A percentile compares a stretch with the other conserved stretches of the same genome.
Conservation (phyloP, 2,797 vertebrate species). For the Malacoraja senta region DNA sequence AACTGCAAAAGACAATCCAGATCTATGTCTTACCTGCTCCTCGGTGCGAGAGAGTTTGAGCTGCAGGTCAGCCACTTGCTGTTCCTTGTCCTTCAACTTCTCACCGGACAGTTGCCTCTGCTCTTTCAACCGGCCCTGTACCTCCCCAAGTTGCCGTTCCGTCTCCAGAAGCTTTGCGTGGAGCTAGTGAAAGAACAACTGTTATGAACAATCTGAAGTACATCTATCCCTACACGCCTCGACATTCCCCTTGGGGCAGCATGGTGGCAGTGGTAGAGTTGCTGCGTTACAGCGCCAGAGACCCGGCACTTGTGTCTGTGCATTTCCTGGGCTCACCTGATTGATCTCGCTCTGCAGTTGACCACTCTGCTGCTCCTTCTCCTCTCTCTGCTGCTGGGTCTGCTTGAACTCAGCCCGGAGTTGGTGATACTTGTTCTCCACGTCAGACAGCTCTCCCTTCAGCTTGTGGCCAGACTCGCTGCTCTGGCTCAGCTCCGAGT, state of each 20-base stretch:
- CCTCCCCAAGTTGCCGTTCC: slow-evolving; percentile 85
- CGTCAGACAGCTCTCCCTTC: slow-evolving; percentile 72
- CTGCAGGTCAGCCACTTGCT: slow-evolving; percentile 85
- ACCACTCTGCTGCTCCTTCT: slow-evolving; percentile 79
- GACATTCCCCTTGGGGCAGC: background rate
- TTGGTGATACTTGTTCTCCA: slow-evolving; percentile 78
- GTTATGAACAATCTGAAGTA: background rate
- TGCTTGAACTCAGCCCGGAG: slow-evolving; percentile 86
- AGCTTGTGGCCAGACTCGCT: slow-evolving; percentile 67
- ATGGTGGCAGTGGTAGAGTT: too few species aligned
- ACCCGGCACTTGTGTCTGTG: too few species aligned
- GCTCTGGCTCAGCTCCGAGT: slow-evolving; percentile 68
- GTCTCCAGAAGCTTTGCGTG: slow-evolving; percentile 88
- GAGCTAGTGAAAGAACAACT: slow-evolving; percentile 58
- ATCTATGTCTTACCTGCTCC: slow-evolving; percentile 70
- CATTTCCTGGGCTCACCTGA: slow-evolving; percentile 64
- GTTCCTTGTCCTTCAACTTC: slow-evolving; percentile 91
- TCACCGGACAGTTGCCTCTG: slow-evolving; percentile 93
- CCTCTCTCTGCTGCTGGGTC: slow-evolving; percentile 83
- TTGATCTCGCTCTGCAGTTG: slow-evolving; percentile 87
- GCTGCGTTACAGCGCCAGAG: too few species aligned
- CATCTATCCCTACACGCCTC: background rate
- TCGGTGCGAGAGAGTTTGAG: slow-evolving; percentile 86
- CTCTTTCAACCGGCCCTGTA: slow-evolving; percentile 87
- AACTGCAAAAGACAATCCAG: background rate